These are phyloP conservation scores for Dusona sp. DNA, from an alignment of 2,888 invertebrate species.

Conservation along the genomic window DNA sequence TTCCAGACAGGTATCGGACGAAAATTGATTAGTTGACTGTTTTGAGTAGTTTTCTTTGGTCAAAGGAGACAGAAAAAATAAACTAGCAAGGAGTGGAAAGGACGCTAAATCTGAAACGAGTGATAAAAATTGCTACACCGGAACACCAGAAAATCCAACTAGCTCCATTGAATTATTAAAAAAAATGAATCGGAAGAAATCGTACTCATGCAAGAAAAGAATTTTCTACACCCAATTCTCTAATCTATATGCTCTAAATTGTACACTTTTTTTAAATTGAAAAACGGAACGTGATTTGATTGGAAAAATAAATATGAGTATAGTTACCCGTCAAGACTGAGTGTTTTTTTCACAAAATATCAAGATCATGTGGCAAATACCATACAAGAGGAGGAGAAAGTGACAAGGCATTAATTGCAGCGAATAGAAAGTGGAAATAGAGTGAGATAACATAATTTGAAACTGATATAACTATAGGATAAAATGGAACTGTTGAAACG, in stretches of 20 bases:
- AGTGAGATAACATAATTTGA: conserved; percentile 13
- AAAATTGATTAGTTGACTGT: conserved; percentile 25
- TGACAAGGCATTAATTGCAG: neutral
- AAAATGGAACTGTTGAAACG: conserved; percentile 43
- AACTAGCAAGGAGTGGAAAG: neutral
- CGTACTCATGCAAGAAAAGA: neutral
- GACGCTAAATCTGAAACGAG: neutral
- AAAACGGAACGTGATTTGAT: neutral
- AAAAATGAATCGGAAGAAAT: neutral
- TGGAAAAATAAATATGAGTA: conserved; percentile 32
- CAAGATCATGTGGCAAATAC: conserved; percentile 53
- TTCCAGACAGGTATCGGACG: conserved; percentile 73
- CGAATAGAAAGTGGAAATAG: conserved; percentile 8
- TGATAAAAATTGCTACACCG: neutral
- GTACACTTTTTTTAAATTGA: conserved; percentile 47
- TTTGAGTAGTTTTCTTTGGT: neutral
- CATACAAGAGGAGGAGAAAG: conserved; percentile 25
- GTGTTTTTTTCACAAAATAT: conserved; percentile 38
- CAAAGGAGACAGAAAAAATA: neutral
- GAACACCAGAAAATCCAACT: neutral
- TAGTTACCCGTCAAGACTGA: conserved; percentile 48
- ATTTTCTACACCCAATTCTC: neutral
- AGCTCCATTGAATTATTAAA: conserved; percentile 11
- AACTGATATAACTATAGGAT: neutral
- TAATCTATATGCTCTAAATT: conserved; percentile 19